Base-by-base conservation (phyloP, 2,888 invertebrate genomes). In the Drosophila pseudotalamancana region DNA sequence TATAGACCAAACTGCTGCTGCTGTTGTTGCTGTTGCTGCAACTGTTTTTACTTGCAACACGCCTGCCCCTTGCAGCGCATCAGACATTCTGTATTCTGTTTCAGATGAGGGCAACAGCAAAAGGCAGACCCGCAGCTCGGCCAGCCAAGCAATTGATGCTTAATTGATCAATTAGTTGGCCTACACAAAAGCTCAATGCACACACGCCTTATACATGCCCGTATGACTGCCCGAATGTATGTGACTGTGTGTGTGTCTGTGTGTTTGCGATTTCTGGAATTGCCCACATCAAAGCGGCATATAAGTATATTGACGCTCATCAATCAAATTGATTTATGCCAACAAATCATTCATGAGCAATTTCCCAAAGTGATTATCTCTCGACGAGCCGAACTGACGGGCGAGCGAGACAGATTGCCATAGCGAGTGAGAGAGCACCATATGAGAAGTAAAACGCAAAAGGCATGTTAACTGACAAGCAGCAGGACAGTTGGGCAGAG, bases 241-340 rank as follows among this genome's bases (percentile, higher is more conserved):
- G 42, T 14, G 31, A 6, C 9, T 14, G 56, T 27, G 39, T 40
- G 14, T 69, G 37, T 48, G 21, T 63, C 49, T 57, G 49, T 60
- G 29, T 55, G 40, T 57, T 37, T 67, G 48, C 53, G 53, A 55
- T 67, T 59, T 63, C 66, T 84, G 79, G 74, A 78, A 81, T 84
- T 71, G 79, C 79, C 85, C 82, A 82, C 82, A 83, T 85, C 85
- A 84, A 80, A 83, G 83, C 82, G 76, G 81, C 80, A 85, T 78
- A 83, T 86, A 84, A 84, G 83, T 86, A 84, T 83, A 84, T 84
- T 82, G 83, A 76, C 71, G 74, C 80, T 81, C 83, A 79, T 87
- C 88, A 87, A 87, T 88, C 86, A 86, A 82, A 85, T 83, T 86
- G 88, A 88, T 86, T 87, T 88, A 88, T 88, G 79, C 83, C 87